These are phyloP conservation scores for Perodicticus potto DNA, from an alignment of 2,797 vertebrate genomes.

Conservation along the genomic window DNA sequence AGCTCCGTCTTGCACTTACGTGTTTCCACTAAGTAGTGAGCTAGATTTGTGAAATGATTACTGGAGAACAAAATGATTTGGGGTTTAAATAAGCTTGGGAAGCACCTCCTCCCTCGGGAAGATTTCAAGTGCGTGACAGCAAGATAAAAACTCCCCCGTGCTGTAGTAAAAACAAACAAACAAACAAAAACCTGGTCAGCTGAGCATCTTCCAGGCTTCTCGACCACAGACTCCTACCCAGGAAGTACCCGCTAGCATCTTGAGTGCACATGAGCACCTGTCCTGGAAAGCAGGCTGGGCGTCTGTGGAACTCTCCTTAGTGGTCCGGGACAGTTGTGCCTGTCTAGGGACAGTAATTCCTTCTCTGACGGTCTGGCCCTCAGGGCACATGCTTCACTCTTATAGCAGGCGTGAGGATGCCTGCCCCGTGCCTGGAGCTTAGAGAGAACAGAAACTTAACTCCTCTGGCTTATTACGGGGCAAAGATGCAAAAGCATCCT, in stretches of 20 bases:
- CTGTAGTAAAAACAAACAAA: neutral
- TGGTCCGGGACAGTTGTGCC: neutral
- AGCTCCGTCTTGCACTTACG: neutral
- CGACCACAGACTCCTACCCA: neutral
- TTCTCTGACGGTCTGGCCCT: neutral
- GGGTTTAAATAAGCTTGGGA: neutral
- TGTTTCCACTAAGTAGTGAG: neutral
- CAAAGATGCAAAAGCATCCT: neutral
- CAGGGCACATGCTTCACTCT: fast-evolving
- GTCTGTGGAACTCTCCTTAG: neutral
- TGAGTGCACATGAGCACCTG: fast-evolving
- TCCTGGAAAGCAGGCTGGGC: neutral
- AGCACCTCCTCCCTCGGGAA: no score
- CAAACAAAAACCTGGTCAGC: neutral
- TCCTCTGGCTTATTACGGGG: no score
- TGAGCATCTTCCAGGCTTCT: neutral
- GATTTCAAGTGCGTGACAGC: fast-evolving
- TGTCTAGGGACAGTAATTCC: neutral
- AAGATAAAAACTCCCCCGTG: neutral
- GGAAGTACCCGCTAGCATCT: neutral
- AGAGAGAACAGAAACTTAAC: neutral
- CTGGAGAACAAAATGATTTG: neutral
- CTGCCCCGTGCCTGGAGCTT: neutral
- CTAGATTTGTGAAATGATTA: neutral
- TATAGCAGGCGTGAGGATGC: neutral